Evolutionary conservation across 1,140 invertebrate species (phyloP).

Genomic region (Vanessa tameamea): DNA sequence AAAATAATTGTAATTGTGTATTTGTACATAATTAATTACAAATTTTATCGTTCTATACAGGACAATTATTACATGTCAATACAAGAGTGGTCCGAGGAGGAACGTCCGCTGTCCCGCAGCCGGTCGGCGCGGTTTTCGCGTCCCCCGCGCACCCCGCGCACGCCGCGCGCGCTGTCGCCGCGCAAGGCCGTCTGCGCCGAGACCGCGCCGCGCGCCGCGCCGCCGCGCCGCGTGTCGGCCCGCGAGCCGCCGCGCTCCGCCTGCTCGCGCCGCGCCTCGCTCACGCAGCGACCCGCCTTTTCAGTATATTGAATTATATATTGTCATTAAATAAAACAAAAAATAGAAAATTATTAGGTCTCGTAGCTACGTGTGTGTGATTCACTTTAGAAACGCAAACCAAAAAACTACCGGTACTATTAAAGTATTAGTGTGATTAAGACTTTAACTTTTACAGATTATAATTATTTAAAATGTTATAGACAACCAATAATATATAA

Average conservation of each 20-base stretch:
- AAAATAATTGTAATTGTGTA: background rate
- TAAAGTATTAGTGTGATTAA: too few species aligned
- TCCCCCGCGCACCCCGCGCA: slow-evolving; percentile 39
- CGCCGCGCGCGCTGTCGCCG: slow-evolving; percentile 44
- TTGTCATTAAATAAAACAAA: background rate
- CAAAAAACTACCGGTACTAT: background rate
- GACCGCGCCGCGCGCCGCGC: slow-evolving; percentile 51
- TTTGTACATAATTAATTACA: background rate
- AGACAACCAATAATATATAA: too few species aligned
- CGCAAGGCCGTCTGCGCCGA: slow-evolving; percentile 54
- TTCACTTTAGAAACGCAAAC: slow-evolving; percentile 3
- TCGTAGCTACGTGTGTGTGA: slow-evolving; percentile 9
- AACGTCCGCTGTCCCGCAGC: slow-evolving; percentile 62
- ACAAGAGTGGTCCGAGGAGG: slow-evolving; percentile 60
- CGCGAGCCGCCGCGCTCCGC: slow-evolving; percentile 55
- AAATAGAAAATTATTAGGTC: background rate
- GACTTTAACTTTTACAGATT: too few species aligned
- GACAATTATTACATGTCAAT: slow-evolving; percentile 61
- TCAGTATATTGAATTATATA: slow-evolving; percentile 58
- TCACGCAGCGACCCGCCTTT: slow-evolving; percentile 68
- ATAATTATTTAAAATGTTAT: too few species aligned
- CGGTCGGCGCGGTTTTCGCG: slow-evolving; percentile 58
- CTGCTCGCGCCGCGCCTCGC: slow-evolving; percentile 57
- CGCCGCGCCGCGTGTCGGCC: slow-evolving; percentile 57
- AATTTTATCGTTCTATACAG: slow-evolving; percentile 38